A percentile compares a stretch with the other conserved stretches of the same genome.
Evolutionary conservation across 2,888 invertebrate genomes (phyloP).

Genomic region (Melinaea menophilus): DNA sequence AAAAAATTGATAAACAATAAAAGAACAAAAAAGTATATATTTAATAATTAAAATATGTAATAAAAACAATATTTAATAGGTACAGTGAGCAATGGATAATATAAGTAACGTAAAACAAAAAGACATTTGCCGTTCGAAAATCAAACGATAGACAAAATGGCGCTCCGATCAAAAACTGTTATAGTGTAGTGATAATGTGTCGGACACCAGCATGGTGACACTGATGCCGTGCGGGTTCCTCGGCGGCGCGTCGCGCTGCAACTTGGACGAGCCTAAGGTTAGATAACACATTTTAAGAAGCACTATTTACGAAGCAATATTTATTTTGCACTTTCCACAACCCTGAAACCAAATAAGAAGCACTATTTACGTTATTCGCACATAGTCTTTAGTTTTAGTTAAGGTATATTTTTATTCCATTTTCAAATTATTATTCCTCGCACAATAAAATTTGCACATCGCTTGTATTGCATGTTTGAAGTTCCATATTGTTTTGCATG

Average conservation of each 20-base stretch:
- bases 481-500: constrained; percentile 2
- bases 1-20: no score
- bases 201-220: constrained; percentile 76
- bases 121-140: constrained; percentile 46
- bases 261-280: constrained; percentile 75
- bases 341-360: not conserved
- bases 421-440: not conserved
- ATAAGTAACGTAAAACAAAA: constrained; percentile 24
- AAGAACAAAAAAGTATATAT: not conserved
- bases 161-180: constrained; percentile 59
- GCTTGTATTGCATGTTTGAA: constrained; percentile 1
- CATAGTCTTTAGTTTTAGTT: not conserved
- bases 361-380: not conserved
- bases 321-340: constrained; percentile 7
- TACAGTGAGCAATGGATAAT: constrained; percentile 17
- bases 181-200: constrained; percentile 56
- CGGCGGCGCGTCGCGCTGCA: constrained; percentile 76
- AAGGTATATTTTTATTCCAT: not conserved
- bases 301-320: constrained; percentile 4
- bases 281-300: constrained; percentile 38
- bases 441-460: constrained; percentile 15
- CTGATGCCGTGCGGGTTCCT: constrained; percentile 83
- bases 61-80: not conserved
- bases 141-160: constrained; percentile 62
- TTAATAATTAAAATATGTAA: not conserved